Conservation (phyloP, 1,140 invertebrate species). For the Diabrotica undecimpunctata region DNA sequence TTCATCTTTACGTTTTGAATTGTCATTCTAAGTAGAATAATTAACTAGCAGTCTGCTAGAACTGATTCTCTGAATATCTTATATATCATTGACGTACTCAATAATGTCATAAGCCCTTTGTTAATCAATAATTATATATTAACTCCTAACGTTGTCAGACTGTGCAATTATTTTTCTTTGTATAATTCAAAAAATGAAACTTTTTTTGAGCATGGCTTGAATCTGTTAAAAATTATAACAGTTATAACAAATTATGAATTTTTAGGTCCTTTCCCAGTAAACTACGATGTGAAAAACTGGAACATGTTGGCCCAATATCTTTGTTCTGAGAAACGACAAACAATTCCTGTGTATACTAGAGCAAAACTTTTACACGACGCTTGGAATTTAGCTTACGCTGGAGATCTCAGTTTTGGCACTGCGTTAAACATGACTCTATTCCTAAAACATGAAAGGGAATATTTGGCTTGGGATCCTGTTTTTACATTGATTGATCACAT, state of each 20-base stretch:
- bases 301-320: slow-evolving; percentile 64
- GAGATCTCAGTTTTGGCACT: slow-evolving; percentile 64
- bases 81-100: no score
- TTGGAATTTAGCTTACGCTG: slow-evolving; percentile 75
- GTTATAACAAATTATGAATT: neutral
- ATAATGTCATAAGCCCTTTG: no score
- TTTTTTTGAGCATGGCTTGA: no score
- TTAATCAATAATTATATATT: no score
- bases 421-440: slow-evolving; percentile 74
- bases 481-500: slow-evolving; percentile 77
- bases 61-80: no score
- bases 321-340: slow-evolving; percentile 50
- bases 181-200: no score
- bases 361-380: slow-evolving; percentile 74
- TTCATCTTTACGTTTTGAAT: no score
- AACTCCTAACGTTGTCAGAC: no score
- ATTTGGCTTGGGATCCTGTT: slow-evolving; percentile 72
- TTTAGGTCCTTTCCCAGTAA: slow-evolving; percentile 73
- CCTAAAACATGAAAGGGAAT: slow-evolving; percentile 64
- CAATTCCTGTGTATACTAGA: slow-evolving; percentile 66
- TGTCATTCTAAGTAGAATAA: no score
- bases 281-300: slow-evolving; percentile 79
- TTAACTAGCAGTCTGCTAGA: no score
- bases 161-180: no score
- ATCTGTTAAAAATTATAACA: no score